Conservation (phyloP, 1,140 invertebrate species). For the Ceratitis capitata region DNA sequence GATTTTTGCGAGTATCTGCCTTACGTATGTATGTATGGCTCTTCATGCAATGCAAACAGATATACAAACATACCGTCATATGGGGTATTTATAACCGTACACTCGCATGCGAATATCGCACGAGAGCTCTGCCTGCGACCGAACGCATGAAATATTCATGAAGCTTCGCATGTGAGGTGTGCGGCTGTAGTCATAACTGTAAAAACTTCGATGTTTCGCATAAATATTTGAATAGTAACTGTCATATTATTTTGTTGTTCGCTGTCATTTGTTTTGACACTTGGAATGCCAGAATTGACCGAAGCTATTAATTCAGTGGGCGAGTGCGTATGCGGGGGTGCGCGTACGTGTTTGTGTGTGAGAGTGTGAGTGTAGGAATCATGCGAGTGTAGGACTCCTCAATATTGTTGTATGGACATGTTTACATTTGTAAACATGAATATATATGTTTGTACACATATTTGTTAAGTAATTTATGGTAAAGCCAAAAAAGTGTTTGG, state of each 20-base stretch:
- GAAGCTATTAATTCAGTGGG: neutral
- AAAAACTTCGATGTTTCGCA: neutral
- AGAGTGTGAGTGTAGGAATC: neutral
- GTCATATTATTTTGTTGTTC: neutral
- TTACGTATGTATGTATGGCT: no score
- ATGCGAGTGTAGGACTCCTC: no score
- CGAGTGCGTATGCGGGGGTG: neutral
- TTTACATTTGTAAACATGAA: neutral
- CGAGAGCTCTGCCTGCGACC: no score
- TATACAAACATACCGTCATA: no score
- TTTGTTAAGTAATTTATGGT: neutral
- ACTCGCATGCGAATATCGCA: no score
- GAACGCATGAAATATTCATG: neutral
- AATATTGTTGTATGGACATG: neutral
- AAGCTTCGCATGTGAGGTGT: neutral
- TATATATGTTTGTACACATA: neutral
- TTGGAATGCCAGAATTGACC: neutral
- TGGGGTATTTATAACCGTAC: no score
- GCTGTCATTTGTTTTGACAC: neutral
- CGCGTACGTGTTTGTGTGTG: neutral
- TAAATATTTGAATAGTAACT: slow-evolving; percentile 13
- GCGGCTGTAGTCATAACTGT: neutral
- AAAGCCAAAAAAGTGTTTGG: no score
- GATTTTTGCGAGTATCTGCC: no score
- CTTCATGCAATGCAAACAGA: no score